Conservation (phyloP, 2,797 vertebrate genomes). For the Sebastes hubbsi region DNA sequence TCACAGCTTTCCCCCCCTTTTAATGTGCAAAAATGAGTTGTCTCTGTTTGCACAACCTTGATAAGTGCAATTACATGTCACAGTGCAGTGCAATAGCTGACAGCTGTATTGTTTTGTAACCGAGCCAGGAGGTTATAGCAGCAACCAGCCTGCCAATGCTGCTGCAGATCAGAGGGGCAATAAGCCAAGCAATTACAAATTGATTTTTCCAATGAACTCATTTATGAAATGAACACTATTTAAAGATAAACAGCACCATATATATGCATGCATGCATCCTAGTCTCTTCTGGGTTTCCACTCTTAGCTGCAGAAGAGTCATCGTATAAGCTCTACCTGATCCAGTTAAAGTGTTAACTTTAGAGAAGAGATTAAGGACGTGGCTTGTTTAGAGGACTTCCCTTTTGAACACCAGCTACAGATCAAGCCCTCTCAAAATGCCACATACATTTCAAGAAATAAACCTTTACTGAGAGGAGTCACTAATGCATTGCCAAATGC, state of each 20-base stretch:
- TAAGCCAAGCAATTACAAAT: slow-evolving; percentile 13
- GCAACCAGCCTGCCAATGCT: neutral
- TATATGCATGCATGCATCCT: neutral
- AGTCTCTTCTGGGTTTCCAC: neutral
- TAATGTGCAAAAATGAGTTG: neutral
- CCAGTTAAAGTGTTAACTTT: slow-evolving; percentile 75
- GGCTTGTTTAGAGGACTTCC: neutral
- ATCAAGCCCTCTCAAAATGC: slow-evolving; percentile 29
- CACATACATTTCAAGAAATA: neutral
- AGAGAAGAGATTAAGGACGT: slow-evolving; percentile 54
- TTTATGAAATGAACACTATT: neutral
- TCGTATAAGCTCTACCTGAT: slow-evolving; percentile 67
- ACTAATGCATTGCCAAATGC: neutral
- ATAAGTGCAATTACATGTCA: neutral
- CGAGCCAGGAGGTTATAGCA: slow-evolving; percentile 14
- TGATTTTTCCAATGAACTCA: neutral
- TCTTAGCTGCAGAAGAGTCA: neutral
- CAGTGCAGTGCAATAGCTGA: neutral
- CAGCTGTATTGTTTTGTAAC: slow-evolving; percentile 25
- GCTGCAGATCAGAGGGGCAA: slow-evolving; percentile 22
- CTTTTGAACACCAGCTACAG: slow-evolving; percentile 13
- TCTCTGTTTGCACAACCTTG: neutral
- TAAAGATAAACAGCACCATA: neutral
- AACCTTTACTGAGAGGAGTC: neutral
- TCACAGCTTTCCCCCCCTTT: neutral